Percentiles rank a stretch among this genome's conserved stretches.
phyloP scores from a whole-genome alignment of 2,888 invertebrate genomes.

The Orthosia cruda region DNA sequence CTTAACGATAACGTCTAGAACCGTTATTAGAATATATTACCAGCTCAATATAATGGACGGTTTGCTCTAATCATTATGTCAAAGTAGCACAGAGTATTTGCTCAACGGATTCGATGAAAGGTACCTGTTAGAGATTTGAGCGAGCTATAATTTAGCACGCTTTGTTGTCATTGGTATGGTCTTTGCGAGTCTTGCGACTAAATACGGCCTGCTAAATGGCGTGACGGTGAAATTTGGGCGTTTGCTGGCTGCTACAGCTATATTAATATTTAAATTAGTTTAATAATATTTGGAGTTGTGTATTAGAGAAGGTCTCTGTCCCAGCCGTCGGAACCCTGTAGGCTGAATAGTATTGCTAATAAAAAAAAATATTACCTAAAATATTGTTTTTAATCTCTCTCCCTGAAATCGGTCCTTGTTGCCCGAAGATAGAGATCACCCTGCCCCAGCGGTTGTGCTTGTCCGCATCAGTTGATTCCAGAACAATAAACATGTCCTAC shows the following conservation, averaged over 20 bases:
- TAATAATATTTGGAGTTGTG: no score
- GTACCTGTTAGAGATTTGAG: neutral
- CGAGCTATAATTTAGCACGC: slow-evolving; percentile 9
- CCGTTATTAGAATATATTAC: slow-evolving; percentile 57
- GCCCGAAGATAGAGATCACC: neutral
- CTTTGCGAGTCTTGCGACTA: neutral
- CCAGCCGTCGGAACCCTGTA: no score
- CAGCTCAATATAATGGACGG: slow-evolving; percentile 36
- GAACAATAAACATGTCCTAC: no score
- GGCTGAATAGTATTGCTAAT: no score
- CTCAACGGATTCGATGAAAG: slow-evolving; percentile 36
- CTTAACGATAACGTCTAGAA: slow-evolving; percentile 38
- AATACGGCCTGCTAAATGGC: neutral
- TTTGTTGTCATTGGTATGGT: neutral
- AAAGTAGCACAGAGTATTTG: slow-evolving; percentile 45
- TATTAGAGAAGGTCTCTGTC: no score
- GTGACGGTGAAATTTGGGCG: neutral
- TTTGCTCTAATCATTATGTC: slow-evolving; percentile 51
- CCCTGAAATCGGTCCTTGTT: no score
- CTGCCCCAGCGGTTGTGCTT: neutral
- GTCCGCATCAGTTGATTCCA: neutral
- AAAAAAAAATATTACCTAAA: no score
- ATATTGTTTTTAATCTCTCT: no score
- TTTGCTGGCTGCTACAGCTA: neutral
- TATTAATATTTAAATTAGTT: neutral